Evolutionary conservation across 2,888 invertebrate species (phyloP), one percentile per base, ranked within the genome.

Genomic region (Heliconius sara): DNA sequence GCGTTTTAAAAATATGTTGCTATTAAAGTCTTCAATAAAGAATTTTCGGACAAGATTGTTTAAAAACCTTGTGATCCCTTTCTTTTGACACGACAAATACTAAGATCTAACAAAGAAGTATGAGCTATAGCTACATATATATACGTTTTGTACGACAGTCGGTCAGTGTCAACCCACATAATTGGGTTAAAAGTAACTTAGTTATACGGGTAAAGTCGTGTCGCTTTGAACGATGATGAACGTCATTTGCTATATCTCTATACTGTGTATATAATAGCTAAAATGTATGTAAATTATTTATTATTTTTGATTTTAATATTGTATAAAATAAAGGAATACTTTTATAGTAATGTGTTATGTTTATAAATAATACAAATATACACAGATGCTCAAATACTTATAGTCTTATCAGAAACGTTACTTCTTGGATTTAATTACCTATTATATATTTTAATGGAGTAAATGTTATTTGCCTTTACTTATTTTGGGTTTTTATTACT

Each of bases 141-240:
- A 34, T 68, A 39, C 68, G 25, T 68, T 68, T 72, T 30, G 47
- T 66, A 67, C 66, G 19, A 66, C 13, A 66, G 52, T 52, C 39
- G 76, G 66, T 47, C 43, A 76, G 76, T 66, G 78, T 71, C 78
- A 43, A 71, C 78, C 72, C 66, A 78, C 65, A 71, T 63, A 78
- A 78, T 78, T 78, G 47, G 60, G 52, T 78, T 78, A 78, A 47
- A 77, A 47, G 30, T 66, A 78, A 78, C 34, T 78, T 66, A 25
- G 65, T 78, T 78, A 78, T 66, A 73, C 66, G 73, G 67, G 78
- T 73, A 73, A 39, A n/a, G 47, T 67, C 66, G 67, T 52, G 57
- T 66, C 60, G 25, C 39, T 76, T 30, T 52, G 57, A 52, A 30
- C 57, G 70, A 70, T 34, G 13, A 72, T 9, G 72, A 57, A 72